These are phyloP conservation scores for Torymus aiolomorphi DNA, from an alignment of 2,888 invertebrate genomes.

Conservation along the genomic window DNA sequence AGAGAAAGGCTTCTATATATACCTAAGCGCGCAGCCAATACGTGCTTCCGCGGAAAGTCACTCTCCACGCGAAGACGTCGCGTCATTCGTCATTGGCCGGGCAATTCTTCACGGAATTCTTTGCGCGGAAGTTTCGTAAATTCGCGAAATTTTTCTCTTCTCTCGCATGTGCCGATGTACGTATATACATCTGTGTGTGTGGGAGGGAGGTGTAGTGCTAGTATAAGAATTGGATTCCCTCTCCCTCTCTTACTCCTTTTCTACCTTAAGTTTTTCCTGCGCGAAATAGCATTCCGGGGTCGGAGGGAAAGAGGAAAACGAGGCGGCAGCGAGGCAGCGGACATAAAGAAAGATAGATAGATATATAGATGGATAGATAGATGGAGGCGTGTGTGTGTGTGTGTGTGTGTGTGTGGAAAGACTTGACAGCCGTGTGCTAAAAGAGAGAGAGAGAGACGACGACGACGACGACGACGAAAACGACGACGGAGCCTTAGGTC, in stretches of 20 bases:
- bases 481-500: too few relatives aligned
- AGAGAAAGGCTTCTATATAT: not conserved
- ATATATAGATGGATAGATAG: not conserved
- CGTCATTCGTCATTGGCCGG: slow-evolving; percentile 43
- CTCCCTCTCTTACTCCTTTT: too few relatives aligned
- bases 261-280: not conserved
- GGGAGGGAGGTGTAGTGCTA: too few relatives aligned
- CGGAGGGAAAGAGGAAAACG: not conserved
- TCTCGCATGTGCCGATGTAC: not conserved
- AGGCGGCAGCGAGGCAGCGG: not conserved
- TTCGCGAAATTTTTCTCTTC: not conserved
- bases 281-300: slow-evolving; percentile 13
- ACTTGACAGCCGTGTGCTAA: too few relatives aligned
- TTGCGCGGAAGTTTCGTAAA: slow-evolving; percentile 20
- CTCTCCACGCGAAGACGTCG: not conserved
- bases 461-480: not conserved
- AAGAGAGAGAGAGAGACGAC: not conserved
- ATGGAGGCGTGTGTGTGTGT: too few relatives aligned
- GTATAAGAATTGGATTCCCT: too few relatives aligned
- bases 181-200: too few relatives aligned
- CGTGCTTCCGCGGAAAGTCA: not conserved
- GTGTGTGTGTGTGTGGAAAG: too few relatives aligned
- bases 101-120: slow-evolving; percentile 31
- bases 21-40: too few relatives aligned
- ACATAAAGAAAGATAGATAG: not conserved